Base-by-base conservation (phyloP, 1,140 invertebrate genomes). In the Apolygus lucorum region DNA sequence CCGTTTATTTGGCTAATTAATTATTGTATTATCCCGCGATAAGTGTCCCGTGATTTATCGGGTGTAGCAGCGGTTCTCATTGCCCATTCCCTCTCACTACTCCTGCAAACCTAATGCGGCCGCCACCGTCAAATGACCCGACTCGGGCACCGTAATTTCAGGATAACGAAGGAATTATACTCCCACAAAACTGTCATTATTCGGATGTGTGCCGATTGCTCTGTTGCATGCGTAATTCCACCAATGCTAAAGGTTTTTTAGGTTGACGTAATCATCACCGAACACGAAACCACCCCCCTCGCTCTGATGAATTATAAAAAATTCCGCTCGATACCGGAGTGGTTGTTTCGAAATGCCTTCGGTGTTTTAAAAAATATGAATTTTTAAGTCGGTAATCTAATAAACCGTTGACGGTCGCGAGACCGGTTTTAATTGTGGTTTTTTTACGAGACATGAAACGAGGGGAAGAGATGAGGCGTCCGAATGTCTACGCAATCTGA, bases 181-280 rank as follows among this genome's bases (percentile, higher is more conserved):
- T 42, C 22, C 54, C n/a, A n/a, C n/a, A n/a, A 59, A 59, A 59
- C 54, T 59, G 54, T 59, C 54, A 59, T 59, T 59, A 59, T 59
- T 59, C 11, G 54, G 22, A 59, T 59, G 54, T 59, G 54, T 59
- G 8, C 22, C 22, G 54, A 59, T 59, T 59, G 54, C 54, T 59
- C 54, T 59, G 54, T 59, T 59, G 54, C 54, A 59, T 59, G 54
- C 11, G 54, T 59, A 59, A 59, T 59, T 24, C 54, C 54, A 21
- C n/a, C 54, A 59, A 59, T 59, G 22, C 8, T 21, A 59, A 59
- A 13, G 22, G 8, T 59, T 59, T 42, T 42, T 42, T 42, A 4
- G 4, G 34, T 21, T 49, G 34, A 11, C 13, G 8, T 59, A 59
- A 59, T 59, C 54, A 59, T 59, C 22, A 8, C 11, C 4, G 2